Conservation (phyloP, 1,140 invertebrate species). For the Orchesella cincta region DNA sequence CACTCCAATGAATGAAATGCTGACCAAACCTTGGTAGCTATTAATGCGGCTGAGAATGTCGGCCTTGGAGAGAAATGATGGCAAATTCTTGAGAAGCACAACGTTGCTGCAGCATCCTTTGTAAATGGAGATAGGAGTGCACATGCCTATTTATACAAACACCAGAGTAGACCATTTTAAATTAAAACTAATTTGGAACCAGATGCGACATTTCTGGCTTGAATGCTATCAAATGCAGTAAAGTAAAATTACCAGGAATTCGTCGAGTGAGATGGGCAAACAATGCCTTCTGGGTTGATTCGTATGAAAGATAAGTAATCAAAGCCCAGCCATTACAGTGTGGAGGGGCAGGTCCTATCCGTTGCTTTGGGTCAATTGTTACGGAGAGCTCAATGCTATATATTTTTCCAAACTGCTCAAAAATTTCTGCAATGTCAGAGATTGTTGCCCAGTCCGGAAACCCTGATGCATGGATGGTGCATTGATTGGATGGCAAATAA, state of each 20-base stretch:
- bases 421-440: constrained; percentile 38
- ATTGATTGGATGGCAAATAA: constrained; percentile 33
- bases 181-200: constrained; percentile 3
- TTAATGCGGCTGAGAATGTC: constrained; percentile 41
- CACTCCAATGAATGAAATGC: constrained; percentile 39
- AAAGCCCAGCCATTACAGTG: constrained; percentile 44
- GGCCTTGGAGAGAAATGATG: constrained; percentile 38
- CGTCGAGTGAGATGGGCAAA: constrained; percentile 34
- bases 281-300: constrained; percentile 43
- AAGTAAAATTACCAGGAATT: constrained; percentile 40
- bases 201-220: too few species aligned
- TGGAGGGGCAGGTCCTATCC: neutral
- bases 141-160: constrained; percentile 41
- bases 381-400: constrained; percentile 47
- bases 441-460: constrained; percentile 44
- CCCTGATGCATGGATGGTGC: constrained; percentile 43
- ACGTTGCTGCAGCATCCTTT: constrained; percentile 47
- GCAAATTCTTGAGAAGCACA: constrained; percentile 48
- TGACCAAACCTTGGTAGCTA: constrained; percentile 42
- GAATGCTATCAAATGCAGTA: neutral
- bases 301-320: constrained; percentile 42
- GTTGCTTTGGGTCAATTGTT: neutral
- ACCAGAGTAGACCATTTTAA: constrained; percentile 26
- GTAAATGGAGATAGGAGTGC: constrained; percentile 44
- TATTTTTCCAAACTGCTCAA: constrained; percentile 45